phyloP scores from a whole-genome alignment of 2,888 invertebrate genomes.

The Heliconius sara region DNA sequence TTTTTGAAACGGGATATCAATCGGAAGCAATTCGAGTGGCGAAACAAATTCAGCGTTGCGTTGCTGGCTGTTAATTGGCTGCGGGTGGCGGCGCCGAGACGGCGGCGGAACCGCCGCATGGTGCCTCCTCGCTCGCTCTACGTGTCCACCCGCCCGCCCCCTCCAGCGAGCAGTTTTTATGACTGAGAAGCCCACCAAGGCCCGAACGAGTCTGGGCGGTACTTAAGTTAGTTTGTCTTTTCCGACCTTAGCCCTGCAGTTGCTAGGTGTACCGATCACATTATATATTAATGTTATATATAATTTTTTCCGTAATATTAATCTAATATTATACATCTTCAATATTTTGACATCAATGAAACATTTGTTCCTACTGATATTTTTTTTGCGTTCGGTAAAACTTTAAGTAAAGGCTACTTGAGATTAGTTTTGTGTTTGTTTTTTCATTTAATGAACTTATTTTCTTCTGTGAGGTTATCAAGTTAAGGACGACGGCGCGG shows the following conservation, averaged over 20 bases:
- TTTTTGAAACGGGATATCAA: conserved; percentile 73
- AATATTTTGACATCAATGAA: background rate
- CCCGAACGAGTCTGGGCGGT: conserved; percentile 70
- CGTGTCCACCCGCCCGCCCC: conserved; percentile 69
- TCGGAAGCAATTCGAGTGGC: conserved; percentile 80
- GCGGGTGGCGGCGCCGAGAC: conserved; percentile 84
- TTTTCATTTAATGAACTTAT: conserved; percentile 81
- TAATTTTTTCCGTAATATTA: too few species aligned
- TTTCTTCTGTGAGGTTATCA: conserved; percentile 82
- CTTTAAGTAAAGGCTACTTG: background rate
- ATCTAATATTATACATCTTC: background rate
- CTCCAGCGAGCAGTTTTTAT: conserved; percentile 76
- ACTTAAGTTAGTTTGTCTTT: conserved; percentile 76
- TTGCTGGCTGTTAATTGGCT: conserved; percentile 83
- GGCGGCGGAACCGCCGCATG: conserved; percentile 83
- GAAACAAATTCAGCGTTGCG: conserved; percentile 80
- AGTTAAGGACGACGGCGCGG: conserved; percentile 77
- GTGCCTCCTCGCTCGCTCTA: conserved; percentile 72
- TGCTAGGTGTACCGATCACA: conserved; percentile 57
- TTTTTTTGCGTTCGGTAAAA: background rate
- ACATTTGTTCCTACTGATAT: too few species aligned
- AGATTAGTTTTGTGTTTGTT: conserved; percentile 75
- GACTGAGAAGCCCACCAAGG: conserved; percentile 75
- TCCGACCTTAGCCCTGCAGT: conserved; percentile 58
- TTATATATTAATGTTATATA: background rate